Conservation (phyloP, 23 tunicate species). For the Ciona savignyi region DNA sequence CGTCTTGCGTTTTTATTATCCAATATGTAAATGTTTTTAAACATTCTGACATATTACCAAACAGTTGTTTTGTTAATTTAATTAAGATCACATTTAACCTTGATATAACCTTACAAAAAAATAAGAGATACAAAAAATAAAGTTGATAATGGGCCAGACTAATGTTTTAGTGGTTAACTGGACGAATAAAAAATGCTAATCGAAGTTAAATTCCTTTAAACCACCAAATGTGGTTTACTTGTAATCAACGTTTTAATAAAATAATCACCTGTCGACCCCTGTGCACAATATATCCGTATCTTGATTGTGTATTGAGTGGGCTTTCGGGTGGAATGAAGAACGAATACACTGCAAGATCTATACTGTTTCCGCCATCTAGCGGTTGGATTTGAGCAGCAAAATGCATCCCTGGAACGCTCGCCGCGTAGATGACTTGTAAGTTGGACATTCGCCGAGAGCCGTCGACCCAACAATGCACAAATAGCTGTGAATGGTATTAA, state of each 20-base stretch:
- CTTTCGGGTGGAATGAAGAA: conserved; percentile 45
- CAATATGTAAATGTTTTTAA: too few species aligned
- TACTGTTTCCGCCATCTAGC: conserved; percentile 29
- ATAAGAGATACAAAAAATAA: too few species aligned
- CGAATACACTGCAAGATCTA: conserved; percentile 18
- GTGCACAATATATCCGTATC: conserved; percentile 31
- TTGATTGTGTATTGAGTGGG: conserved; percentile 12
- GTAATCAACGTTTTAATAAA: neutral
- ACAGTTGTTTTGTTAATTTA: too few species aligned
- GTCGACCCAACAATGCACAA: neutral
- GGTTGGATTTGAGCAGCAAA: conserved; percentile 61
- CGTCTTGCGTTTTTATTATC: too few species aligned
- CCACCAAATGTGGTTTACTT: too few species aligned
- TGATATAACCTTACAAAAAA: too few species aligned
- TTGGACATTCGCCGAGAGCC: neutral
- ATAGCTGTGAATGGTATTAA: neutral
- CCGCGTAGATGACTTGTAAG: conserved; percentile 39
- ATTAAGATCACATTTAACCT: too few species aligned
- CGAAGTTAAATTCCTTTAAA: too few species aligned
- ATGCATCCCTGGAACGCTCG: conserved; percentile 52
- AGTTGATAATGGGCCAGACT: too few species aligned
- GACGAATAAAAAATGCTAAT: too few species aligned
- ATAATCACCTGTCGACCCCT: conserved; percentile 32
- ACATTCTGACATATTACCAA: too few species aligned
- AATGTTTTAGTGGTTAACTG: too few species aligned